Percentiles rank a stretch among this genome's conserved stretches.
Evolutionary conservation across 2,113 vertebrate genomes (phyloP).

Genomic region (Odontophorus gujanensis): DNA sequence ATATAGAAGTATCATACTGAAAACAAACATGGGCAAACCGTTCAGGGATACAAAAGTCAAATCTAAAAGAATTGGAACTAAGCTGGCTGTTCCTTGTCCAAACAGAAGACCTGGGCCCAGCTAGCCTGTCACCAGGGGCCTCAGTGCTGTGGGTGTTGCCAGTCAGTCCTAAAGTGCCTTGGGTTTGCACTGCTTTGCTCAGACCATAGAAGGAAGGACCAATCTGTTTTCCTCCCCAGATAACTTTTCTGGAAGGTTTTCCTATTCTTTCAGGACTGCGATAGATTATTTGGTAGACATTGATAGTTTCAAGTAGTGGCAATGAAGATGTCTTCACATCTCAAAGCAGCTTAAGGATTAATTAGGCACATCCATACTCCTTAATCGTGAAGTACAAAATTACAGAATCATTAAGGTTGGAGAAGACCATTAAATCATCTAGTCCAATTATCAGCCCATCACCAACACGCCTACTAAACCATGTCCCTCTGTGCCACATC

Average conservation of each 20-base stretch:
- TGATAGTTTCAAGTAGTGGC: neutral
- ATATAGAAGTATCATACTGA: neutral
- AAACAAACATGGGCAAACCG: neutral
- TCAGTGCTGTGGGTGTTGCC: neutral
- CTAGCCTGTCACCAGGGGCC: neutral
- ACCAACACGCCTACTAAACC: too few relatives aligned
- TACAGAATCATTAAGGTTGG: too few relatives aligned
- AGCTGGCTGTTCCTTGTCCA: neutral
- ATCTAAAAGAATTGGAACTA: neutral
- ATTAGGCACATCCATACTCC: neutral
- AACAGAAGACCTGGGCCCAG: neutral
- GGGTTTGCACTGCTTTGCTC: neutral
- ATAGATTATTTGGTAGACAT: neutral
- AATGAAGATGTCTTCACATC: neutral
- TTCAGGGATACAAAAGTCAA: neutral
- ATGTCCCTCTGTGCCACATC: too few relatives aligned
- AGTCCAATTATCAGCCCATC: too few relatives aligned
- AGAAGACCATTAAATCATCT: too few relatives aligned
- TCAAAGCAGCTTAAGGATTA: neutral
- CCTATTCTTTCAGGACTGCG: neutral
- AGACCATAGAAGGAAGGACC: neutral
- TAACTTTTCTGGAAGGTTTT: neutral
- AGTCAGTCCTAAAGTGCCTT: neutral
- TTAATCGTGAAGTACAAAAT: neutral
- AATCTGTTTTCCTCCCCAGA: neutral